Percentiles rank a stretch among this genome's conserved stretches.
phyloP scores from a whole-genome alignment of 2,797 vertebrate genomes.

The Cuniculus paca region DNA sequence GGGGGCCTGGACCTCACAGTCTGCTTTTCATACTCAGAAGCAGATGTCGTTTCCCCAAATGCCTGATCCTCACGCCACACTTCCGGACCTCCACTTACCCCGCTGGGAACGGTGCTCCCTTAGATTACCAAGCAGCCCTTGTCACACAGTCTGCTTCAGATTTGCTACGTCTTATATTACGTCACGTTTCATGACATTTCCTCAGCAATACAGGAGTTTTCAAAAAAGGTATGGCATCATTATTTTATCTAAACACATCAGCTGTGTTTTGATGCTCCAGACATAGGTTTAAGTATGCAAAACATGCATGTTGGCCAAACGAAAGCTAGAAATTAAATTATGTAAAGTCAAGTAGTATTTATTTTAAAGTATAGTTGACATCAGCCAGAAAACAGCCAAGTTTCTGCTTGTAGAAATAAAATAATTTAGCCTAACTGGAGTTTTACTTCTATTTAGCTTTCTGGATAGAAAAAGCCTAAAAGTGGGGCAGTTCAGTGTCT shows the following conservation, averaged over 20 bases:
- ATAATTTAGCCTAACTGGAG: slow-evolving; percentile 54
- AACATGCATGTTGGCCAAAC: not conserved
- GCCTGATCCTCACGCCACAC: not conserved
- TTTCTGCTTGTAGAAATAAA: slow-evolving; percentile 54
- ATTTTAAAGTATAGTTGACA: slow-evolving; percentile 36
- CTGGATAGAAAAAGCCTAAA: slow-evolving; percentile 34
- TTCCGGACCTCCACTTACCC: not conserved
- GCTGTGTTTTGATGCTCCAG: not conserved
- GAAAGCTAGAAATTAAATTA: not conserved
- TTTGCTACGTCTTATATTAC: not conserved
- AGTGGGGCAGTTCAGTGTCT: slow-evolving; percentile 5
- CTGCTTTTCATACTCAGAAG: not conserved
- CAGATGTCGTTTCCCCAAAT: not conserved
- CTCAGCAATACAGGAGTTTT: not conserved
- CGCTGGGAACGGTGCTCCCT: not conserved
- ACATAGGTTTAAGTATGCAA: not conserved
- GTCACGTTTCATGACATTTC: not conserved
- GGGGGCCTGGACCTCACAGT: not conserved
- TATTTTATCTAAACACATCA: not conserved
- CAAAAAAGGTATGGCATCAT: not conserved
- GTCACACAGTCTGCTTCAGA: not conserved
- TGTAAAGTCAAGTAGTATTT: not conserved
- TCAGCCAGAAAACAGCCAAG: not conserved
- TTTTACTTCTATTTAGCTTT: slow-evolving; percentile 62
- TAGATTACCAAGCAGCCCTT: not conserved